phyloP scores from a whole-genome alignment of 2,113 vertebrate species.

The Psettodes erumei region DNA sequence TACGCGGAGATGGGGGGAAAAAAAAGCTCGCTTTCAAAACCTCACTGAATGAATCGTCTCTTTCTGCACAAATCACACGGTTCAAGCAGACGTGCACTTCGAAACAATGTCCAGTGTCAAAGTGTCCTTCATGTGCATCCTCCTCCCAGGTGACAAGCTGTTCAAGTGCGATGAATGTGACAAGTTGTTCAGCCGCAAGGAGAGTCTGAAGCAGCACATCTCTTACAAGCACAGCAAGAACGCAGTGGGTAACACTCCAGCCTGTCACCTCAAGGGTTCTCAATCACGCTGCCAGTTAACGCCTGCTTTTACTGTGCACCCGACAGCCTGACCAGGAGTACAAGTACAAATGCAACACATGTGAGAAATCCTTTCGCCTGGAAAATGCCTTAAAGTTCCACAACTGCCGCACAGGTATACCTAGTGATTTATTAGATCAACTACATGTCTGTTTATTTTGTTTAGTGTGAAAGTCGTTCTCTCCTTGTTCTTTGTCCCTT shows the following conservation, averaged over 20 bases:
- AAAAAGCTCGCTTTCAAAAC: background rate
- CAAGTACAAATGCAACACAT: slow-evolving; percentile 90
- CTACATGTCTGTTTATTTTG: no score
- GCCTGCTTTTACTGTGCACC: slow-evolving; percentile 22
- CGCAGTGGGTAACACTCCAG: slow-evolving; percentile 77
- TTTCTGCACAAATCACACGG: no score
- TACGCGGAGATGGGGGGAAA: slow-evolving; percentile 51
- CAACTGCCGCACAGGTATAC: slow-evolving; percentile 98
- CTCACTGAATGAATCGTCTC: background rate
- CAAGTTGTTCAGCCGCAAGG: slow-evolving; percentile 98
- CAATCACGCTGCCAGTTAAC: background rate
- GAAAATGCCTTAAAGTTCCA: slow-evolving; percentile 96
- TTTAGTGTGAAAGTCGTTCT: background rate
- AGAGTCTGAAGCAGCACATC: slow-evolving; percentile 98
- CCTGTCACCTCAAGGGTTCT: rapidly evolving
- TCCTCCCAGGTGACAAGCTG: slow-evolving; percentile 90
- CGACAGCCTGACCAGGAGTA: slow-evolving; percentile 91
- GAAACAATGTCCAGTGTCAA: background rate
- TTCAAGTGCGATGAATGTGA: slow-evolving; percentile 98
- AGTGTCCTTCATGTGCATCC: background rate
- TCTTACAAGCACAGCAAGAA: slow-evolving; percentile 99
- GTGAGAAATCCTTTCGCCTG: slow-evolving; percentile 95
- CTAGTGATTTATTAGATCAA: no score
- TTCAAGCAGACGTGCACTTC: background rate
- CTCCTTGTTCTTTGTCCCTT: rapidly evolving